Base-by-base conservation (phyloP, 2,888 invertebrate species). In the Metellina segmentata region DNA sequence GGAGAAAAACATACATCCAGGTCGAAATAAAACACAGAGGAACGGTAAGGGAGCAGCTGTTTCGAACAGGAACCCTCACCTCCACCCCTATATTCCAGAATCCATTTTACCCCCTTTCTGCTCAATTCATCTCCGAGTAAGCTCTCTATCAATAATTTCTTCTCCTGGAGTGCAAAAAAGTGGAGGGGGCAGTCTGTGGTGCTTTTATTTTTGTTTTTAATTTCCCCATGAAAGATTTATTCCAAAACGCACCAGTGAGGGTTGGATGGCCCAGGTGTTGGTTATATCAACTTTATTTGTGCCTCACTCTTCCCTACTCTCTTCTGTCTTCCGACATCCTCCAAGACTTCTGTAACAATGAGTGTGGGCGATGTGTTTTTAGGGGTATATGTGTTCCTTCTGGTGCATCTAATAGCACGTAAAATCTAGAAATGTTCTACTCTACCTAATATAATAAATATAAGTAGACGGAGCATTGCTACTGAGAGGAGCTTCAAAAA, bases 111-210 rank as follows among this genome's bases (percentile, higher is more conserved):
- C 49, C 49, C 82, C 72, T 86, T 79, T 81, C 81, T 19, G 75
- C 53, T 77, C 77, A 51, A 89, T 89, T 82, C 81, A 77, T 89
- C 81, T 82, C 49, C 77, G 19, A 61, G 72, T 88, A 89, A 89
- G 81, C 89, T 89, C 89, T 89, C 89, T 89, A 89, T 89, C 89
- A 89, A 83, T 89, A 83, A 89, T 77, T 89, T 89, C 61, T 89
- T 82, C 52, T 83, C 78, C 78, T 51, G 70, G 49, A 71, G 86
- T 78, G 51, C 19, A 69, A 75, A 52, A 85, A 75, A 61, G 9
- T 49, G n/a, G 34, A 71, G 34, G 49, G 51, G 52, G 16, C 53
- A 51, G 19, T 71, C 71, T 70, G 11, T 20, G 11, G 19, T 16
- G 49, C 20, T 71, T 71, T 70, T 34, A 19, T 81, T 88, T 77